Evolutionary conservation across 2,888 invertebrate genomes (phyloP), one percentile per base, ranked within the genome.

Genomic region (Serripes groenlandicus): DNA sequence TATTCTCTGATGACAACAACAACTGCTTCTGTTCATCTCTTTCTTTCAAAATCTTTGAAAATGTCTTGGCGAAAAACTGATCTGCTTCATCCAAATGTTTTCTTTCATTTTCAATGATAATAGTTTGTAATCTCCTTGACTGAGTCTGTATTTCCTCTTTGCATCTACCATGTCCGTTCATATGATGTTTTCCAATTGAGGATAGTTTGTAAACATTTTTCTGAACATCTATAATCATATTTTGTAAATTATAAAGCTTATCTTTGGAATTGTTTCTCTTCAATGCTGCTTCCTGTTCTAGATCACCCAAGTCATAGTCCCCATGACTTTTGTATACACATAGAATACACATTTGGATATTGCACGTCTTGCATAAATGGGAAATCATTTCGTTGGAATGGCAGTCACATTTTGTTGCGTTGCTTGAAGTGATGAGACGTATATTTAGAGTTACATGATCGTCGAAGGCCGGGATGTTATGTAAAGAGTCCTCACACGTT

Each of bases 291-390:
- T 42, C 66, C 7, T 66, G 11, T 26, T 18, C 23, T 66, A 42
- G 4, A 42, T 82, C 35, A 5, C 64, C 28, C 15, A 87, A 54
- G 7, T 75, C 42, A 52, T 89, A 86, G 34, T 78, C 52, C 34
- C 62, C 62, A 56, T 89, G 86, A 15, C 78, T 49, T 18, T 74
- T 76, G 60, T 81, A 54, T 21, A 86, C 37, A 75, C 89, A 89
- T 9, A 76, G 35, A 30, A 88, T 58, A 71, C 89, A 89, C 11
- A 88, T 62, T 23, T 66, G 32, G 37, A 37, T 23, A 35, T 83
- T 64, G 72, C 89, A 89, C 11, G 76, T 72, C 18, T 64, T 54
- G 56, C 89, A 89, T 23, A 78, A 66, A 56, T 70, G 83, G 62
- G 70, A 78, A n/a, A 78, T 75, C 21, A 37, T 37, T 49, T 87